Evolutionary conservation across 2,797 vertebrate genomes (phyloP).

Genomic region (Antennarius maculatus): DNA sequence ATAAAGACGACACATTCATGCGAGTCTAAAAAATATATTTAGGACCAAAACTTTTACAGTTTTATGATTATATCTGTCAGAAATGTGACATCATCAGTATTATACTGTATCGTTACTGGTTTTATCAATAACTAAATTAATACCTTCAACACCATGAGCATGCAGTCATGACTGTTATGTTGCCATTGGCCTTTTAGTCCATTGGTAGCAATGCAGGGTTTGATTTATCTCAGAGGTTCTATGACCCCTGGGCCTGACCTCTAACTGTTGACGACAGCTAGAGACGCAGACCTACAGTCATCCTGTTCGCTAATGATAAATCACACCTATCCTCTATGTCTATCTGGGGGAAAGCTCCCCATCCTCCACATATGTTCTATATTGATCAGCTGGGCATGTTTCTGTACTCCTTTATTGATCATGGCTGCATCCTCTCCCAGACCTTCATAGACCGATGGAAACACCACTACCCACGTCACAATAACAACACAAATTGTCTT

Average conservation of each 20-base stretch:
- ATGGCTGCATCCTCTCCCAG: slow-evolving; percentile 46
- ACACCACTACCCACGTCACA: slow-evolving; percentile 42
- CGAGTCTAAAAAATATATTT: background rate
- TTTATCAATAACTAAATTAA: too few species aligned
- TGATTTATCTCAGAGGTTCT: slow-evolving; percentile 19
- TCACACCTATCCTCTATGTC: slow-evolving; percentile 41
- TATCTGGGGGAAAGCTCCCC: background rate
- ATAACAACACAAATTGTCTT: slow-evolving; percentile 49
- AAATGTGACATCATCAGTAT: too few species aligned
- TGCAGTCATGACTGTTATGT: background rate
- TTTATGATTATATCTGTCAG: too few species aligned
- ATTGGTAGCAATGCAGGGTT: slow-evolving; percentile 7
- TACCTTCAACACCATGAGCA: background rate
- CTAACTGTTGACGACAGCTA: slow-evolving; percentile 15
- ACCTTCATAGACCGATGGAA: slow-evolving; percentile 57
- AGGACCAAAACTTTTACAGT: too few species aligned
- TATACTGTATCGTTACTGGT: too few species aligned
- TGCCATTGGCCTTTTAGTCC: background rate
- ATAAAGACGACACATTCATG: background rate
- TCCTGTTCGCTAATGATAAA: slow-evolving; percentile 38
- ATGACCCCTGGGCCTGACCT: slow-evolving; percentile 30
- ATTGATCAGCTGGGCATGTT: slow-evolving; percentile 57
- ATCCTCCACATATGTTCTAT: slow-evolving; percentile 10
- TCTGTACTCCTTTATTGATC: slow-evolving; percentile 68
- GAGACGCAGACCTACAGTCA: slow-evolving; percentile 22